phyloP scores from a whole-genome alignment of 2,113 vertebrate genomes.

The Catharus bicknelli region DNA sequence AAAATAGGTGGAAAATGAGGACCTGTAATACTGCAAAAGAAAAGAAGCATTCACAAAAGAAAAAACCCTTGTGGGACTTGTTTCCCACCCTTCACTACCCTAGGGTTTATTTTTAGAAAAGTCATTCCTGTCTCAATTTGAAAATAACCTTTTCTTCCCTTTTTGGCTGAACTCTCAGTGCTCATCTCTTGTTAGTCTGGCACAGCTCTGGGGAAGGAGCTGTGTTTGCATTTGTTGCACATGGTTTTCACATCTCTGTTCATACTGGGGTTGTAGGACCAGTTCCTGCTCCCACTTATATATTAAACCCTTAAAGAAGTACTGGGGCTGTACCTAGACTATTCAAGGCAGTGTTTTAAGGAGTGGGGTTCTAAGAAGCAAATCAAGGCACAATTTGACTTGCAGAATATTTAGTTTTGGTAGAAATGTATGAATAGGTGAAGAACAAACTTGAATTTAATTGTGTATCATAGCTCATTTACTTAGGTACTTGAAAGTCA shows the following conservation, averaged over 20 bases:
- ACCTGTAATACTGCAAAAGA: background rate
- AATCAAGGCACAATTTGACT: background rate
- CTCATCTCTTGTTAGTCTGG: background rate
- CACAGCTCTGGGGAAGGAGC: background rate
- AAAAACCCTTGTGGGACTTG: background rate
- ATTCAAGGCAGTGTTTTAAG: background rate
- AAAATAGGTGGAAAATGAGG: background rate
- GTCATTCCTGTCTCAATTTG: constrained; percentile 13
- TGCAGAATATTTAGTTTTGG: background rate
- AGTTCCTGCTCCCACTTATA: background rate
- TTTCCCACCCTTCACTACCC: background rate
- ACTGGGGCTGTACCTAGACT: background rate
- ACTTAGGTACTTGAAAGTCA: background rate
- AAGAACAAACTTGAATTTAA: background rate
- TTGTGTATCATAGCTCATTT: background rate
- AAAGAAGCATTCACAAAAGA: background rate
- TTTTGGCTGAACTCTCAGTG: background rate
- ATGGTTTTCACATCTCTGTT: background rate
- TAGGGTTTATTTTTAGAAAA: constrained; percentile 33
- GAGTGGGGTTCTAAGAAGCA: background rate
- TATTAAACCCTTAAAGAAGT: background rate
- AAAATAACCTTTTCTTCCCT: constrained; percentile 13
- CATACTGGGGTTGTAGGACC: background rate
- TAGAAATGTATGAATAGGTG: background rate
- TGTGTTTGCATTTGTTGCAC: background rate